Evolutionary conservation across 2,797 vertebrate species (phyloP).

Genomic region (Chelmon rostratus): DNA sequence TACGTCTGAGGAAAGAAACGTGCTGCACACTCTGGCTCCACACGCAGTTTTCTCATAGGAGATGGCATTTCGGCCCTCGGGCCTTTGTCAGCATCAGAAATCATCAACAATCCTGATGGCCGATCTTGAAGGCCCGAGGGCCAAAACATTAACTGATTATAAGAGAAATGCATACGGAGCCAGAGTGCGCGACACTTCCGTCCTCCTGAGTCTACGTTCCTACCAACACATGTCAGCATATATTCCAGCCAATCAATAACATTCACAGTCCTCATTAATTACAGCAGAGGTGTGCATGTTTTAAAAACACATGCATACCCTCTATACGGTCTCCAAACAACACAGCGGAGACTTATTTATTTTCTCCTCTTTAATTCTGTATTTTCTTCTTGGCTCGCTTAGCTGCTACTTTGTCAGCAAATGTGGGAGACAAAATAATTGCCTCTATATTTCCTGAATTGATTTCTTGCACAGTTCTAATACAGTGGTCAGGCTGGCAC

Average conservation of each 20-base stretch:
- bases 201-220: background rate
- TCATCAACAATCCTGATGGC: too few relatives aligned
- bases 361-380: slow-evolving; percentile 78
- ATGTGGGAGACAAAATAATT: slow-evolving; percentile 88
- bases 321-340: slow-evolving; percentile 51
- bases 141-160: too few relatives aligned
- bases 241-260: slow-evolving; percentile 67
- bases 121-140: too few relatives aligned
- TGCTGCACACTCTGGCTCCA: too few relatives aligned
- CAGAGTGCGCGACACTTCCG: too few relatives aligned
- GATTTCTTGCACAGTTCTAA: slow-evolving; percentile 85
- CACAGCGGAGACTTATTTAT: slow-evolving; percentile 63
- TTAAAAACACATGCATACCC: slow-evolving; percentile 67
- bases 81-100: too few relatives aligned
- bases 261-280: slow-evolving; percentile 73
- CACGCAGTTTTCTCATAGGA: too few relatives aligned
- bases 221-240: slow-evolving; percentile 26
- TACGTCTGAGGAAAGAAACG: too few relatives aligned
- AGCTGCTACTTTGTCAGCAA: slow-evolving; percentile 84
- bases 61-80: too few relatives aligned
- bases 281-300: slow-evolving; percentile 57
- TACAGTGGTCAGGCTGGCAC: slow-evolving; percentile 80
- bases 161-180: too few relatives aligned
- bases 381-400: slow-evolving; percentile 75
- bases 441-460: slow-evolving; percentile 88